Evolutionary conservation across 2,797 vertebrate species (phyloP), one percentile per base, ranked within the genome.

Genomic region (Bryconaethiops microstoma): DNA sequence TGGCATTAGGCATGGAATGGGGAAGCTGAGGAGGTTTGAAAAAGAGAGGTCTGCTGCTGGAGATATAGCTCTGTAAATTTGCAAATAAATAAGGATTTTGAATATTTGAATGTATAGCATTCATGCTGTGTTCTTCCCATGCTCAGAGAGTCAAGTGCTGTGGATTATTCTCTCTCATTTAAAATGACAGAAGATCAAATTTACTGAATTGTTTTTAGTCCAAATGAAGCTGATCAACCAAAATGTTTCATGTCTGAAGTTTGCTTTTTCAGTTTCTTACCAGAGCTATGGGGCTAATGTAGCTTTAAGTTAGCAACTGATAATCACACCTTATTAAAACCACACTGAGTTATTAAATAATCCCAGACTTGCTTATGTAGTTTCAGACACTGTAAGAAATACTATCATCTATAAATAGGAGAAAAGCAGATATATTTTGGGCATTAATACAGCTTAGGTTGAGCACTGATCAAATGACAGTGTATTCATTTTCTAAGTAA

Each of bases 1-100:
- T 76, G 57, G 17, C 29, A 17, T 62, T 42, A 78, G 48, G 80
- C 4, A 35, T 75, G 9, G 54, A 2, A 39, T 82, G 86, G 52
- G 80, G 80, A 71, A n/a, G 23, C 67, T 42, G 16, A 60, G n/a
- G 54, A 74, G 57, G 50, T n/a, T 45, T 5, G 35, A 5, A 70
- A 42, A 42, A 16, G 16, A 60, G 19, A 60, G 1, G 72, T 60
- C 52, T 74, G 71, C 5, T 39, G 71, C 17, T 42, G 54, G 29
- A 57, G 52, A 59, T 57, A 57, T 21, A 54, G 14, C 16, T 72
- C 14, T 35, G 48, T 19, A 55, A 39, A 35, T 40, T 39, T 40
- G 14, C 50, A 39, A n/a, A 19, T 57, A n/a, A 59, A n/a, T 55
- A 74, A 74, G 14, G 5, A 57, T 55, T 59, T 57, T 7, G 52